phyloP scores from a whole-genome alignment of 2,113 vertebrate genomes.

The Elephas maximus region DNA sequence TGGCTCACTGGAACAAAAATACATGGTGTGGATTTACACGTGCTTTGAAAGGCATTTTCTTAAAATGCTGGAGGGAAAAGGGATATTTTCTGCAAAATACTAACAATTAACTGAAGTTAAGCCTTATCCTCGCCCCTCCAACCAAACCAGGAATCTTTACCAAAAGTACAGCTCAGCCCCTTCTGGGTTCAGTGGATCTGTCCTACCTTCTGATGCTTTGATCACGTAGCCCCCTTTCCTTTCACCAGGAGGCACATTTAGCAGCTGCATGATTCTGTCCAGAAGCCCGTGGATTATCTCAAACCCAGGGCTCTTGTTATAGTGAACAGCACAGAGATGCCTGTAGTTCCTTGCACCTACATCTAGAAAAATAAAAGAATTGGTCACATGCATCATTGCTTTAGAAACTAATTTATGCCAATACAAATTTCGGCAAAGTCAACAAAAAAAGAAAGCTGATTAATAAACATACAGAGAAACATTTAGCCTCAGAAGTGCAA shows the following conservation, averaged over 20 bases:
- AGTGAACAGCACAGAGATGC: conserved; percentile 95
- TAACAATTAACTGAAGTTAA: conserved; percentile 42
- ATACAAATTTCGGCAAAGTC: not conserved
- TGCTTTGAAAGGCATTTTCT: not conserved
- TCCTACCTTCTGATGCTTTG: conserved; percentile 94
- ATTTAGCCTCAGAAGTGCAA: conserved; percentile 10
- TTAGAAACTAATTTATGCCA: conserved; percentile 55
- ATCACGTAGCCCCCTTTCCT: conserved; percentile 95
- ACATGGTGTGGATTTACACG: not conserved
- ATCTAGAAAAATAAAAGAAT: conserved; percentile 89
- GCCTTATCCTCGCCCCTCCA: not conserved
- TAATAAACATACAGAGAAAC: not conserved
- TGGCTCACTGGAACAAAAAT: not conserved
- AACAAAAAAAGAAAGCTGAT: not conserved
- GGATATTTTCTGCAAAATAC: conserved; percentile 22
- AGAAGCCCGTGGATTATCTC: conserved; percentile 99
- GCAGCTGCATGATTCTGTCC: conserved; percentile 97
- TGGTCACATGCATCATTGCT: not conserved
- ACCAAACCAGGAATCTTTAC: not conserved
- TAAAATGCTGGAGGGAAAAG: not conserved
- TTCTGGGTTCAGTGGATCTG: fast-evolving
- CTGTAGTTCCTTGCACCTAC: conserved; percentile 96
- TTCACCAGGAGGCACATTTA: conserved; percentile 90
- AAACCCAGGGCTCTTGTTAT: conserved; percentile 97
- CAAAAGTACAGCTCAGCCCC: not conserved